A percentile compares a stretch with the other conserved stretches of the same genome.
phyloP scores from a whole-genome alignment of 2,113 vertebrate species.

The Lepidothrix coronata region DNA sequence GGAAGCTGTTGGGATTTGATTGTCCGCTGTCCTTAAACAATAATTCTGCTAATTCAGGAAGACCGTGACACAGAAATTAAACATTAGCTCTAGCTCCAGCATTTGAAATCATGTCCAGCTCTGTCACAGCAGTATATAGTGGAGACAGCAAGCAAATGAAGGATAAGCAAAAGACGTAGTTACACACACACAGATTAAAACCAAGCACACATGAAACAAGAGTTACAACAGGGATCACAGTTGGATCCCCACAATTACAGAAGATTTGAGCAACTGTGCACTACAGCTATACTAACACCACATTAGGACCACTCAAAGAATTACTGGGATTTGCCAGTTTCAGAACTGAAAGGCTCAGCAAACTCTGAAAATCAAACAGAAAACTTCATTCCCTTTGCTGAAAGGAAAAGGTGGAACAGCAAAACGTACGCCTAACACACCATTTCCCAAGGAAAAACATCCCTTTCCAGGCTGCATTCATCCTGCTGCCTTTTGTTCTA shows the following conservation, averaged over 20 bases:
- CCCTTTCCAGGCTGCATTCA: not conserved
- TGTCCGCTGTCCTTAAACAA: not conserved
- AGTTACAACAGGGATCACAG: not conserved
- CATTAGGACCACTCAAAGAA: not conserved
- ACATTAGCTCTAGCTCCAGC: not conserved
- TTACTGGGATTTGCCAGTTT: not conserved
- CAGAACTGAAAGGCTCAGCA: not conserved
- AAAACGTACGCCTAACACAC: not conserved
- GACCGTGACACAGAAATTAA: not conserved
- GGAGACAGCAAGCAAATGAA: not conserved
- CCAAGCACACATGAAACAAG: not conserved
- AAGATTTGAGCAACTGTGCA: not conserved
- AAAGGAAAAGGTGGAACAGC: not conserved
- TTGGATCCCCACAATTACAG: not conserved
- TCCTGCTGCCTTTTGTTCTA: not conserved
- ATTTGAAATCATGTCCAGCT: not conserved
- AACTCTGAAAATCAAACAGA: not conserved
- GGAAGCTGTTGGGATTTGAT: not conserved
- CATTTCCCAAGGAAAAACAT: not conserved
- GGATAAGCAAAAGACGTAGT: not conserved
- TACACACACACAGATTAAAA: not conserved
- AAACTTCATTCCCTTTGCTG: not conserved
- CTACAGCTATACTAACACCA: not conserved
- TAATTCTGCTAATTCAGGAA: not conserved
- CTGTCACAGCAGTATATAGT: not conserved